Percentiles rank a stretch among this genome's conserved stretches.
Conservation (phyloP, 2,888 invertebrate genomes). For the Tenthredo mesomela region DNA sequence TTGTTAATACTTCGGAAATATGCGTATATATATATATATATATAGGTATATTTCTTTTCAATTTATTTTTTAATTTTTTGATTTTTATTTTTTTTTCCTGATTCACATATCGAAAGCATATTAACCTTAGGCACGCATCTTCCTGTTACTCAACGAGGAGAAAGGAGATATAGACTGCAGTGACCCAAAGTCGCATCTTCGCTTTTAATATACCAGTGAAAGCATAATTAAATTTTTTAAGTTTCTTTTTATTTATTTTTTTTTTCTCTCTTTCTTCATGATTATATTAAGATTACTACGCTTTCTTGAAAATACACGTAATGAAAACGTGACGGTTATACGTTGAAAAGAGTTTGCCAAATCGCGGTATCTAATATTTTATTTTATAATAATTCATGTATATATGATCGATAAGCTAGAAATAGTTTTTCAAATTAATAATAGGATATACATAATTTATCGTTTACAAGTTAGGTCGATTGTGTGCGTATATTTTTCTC, state of each 20-base stretch:
- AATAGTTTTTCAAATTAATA: constrained; percentile 2
- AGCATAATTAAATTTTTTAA: constrained; percentile 5
- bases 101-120: constrained; percentile 36
- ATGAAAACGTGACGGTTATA: constrained; percentile 7
- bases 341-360: constrained; percentile 11
- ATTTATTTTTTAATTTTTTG: too few species aligned
- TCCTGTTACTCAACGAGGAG: constrained; percentile 6
- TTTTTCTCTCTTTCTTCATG: neutral
- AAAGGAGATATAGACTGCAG: constrained; percentile 40
- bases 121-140: constrained; percentile 28
- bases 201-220: constrained; percentile 7
- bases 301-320: neutral
- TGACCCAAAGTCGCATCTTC: constrained; percentile 47
- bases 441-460: constrained; percentile 17
- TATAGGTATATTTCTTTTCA: neutral
- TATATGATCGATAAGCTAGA: constrained; percentile 1
- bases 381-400: neutral
- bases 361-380: neutral
- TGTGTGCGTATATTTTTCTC: constrained; percentile 37
- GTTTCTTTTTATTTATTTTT: neutral
- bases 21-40: neutral
- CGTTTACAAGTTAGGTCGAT: constrained; percentile 28
- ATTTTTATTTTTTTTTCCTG: neutral
- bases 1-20: constrained; percentile 7
- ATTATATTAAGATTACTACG: neutral